These are phyloP conservation scores for Nomada hirtipes DNA, from an alignment of 2,888 invertebrate genomes.

Conservation along the genomic window DNA sequence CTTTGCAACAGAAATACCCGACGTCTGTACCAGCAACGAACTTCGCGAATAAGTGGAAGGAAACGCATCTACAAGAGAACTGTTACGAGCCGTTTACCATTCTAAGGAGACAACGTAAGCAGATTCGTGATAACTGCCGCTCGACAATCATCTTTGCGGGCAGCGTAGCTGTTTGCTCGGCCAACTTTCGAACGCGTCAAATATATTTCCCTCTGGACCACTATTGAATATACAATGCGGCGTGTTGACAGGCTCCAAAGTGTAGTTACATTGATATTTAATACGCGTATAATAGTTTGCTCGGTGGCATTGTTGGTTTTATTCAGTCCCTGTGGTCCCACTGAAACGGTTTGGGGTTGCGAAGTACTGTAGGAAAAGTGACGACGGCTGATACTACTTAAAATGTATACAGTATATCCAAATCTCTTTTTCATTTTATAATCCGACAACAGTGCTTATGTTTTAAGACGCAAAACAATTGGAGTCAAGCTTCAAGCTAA, in stretches of 20 bases:
- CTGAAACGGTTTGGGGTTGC: too few species aligned
- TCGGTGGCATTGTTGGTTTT: background rate
- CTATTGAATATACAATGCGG: background rate
- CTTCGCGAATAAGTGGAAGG: constrained; percentile 60
- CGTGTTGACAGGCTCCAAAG: background rate
- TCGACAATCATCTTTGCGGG: constrained; percentile 30
- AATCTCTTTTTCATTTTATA: too few species aligned
- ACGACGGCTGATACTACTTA: too few species aligned
- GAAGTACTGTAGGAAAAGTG: too few species aligned
- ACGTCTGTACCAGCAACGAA: constrained; percentile 40
- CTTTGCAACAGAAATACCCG: constrained; percentile 40
- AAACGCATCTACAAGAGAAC: constrained; percentile 27
- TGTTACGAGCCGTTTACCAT: constrained; percentile 47
- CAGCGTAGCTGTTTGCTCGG: background rate
- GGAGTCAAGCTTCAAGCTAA: too few species aligned
- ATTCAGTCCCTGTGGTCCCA: too few species aligned
- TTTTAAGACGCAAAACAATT: too few species aligned
- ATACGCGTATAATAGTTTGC: background rate
- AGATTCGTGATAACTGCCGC: constrained; percentile 32
- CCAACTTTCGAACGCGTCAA: constrained; percentile 20
- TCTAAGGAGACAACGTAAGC: constrained; percentile 20
- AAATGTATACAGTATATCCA: too few species aligned
- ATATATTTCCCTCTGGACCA: background rate
- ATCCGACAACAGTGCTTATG: too few species aligned
- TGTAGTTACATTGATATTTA: background rate